These are phyloP conservation scores for Romanogobio albipinnatus DNA, from an alignment of 2,113 vertebrate species.

Conservation along the genomic window DNA sequence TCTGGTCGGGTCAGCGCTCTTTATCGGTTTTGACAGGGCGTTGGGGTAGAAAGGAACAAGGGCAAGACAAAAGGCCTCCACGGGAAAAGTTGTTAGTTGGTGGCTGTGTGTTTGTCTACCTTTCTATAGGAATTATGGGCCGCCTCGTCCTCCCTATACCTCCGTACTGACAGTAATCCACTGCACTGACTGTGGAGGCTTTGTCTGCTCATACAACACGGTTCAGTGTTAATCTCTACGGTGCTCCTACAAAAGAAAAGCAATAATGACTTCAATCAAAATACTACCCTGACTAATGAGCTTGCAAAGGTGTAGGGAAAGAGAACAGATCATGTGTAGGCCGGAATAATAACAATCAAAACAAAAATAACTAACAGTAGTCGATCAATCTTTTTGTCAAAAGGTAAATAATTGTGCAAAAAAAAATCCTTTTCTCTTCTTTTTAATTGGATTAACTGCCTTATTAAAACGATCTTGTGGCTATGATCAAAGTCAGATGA, in stretches of 20 bases:
- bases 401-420: background rate
- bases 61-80: slow-evolving; percentile 64
- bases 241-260: slow-evolving; percentile 67
- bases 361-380: background rate
- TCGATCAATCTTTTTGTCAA: background rate
- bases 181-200: slow-evolving; percentile 72
- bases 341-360: slow-evolving; percentile 16
- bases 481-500: slow-evolving; percentile 64
- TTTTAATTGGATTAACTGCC: slow-evolving; percentile 61
- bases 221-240: slow-evolving; percentile 76
- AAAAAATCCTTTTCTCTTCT: background rate
- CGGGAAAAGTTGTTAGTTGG: slow-evolving; percentile 68
- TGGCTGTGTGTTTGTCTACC: slow-evolving; percentile 70
- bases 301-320: slow-evolving; percentile 52
- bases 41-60: slow-evolving; percentile 58
- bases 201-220: slow-evolving; percentile 73
- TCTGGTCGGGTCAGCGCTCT: slow-evolving; percentile 53
- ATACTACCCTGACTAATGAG: slow-evolving; percentile 65
- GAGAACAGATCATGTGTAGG: slow-evolving; percentile 35
- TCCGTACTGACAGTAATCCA: slow-evolving; percentile 74
- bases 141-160: slow-evolving; percentile 61
- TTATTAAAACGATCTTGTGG: slow-evolving; percentile 62
- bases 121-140: slow-evolving; percentile 75
- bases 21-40: slow-evolving; percentile 58
- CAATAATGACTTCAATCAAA: slow-evolving; percentile 78